These are phyloP conservation scores for Xenops minutus DNA, from an alignment of 2,797 vertebrate species.

Conservation along the genomic window DNA sequence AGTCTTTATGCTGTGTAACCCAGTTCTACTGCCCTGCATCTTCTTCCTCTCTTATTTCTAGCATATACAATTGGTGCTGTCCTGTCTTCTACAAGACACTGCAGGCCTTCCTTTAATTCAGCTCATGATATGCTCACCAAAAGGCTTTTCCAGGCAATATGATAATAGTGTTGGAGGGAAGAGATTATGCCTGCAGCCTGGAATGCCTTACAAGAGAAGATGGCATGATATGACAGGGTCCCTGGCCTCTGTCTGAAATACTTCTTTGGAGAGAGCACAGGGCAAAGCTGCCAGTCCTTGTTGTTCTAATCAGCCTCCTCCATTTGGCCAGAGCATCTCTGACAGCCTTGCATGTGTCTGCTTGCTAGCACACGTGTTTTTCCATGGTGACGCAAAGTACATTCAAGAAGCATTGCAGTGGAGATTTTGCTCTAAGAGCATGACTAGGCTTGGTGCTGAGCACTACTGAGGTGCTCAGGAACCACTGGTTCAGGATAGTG, in stretches of 20 bases:
- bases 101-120: neutral
- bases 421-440: neutral
- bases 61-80: neutral
- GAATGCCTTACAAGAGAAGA: neutral
- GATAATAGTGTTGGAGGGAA: neutral
- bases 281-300: neutral
- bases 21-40: neutral
- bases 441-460: neutral
- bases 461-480: neutral
- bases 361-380: neutral
- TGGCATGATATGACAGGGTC: neutral
- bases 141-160: neutral
- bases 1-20: neutral
- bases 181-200: neutral
- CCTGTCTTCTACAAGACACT: neutral
- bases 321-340: neutral
- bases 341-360: neutral
- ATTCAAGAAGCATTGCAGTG: neutral
- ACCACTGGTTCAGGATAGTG: neutral
- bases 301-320: neutral
- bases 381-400: neutral
- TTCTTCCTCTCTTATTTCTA: neutral
- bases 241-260: neutral
- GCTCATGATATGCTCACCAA: neutral
- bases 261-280: neutral